Evolutionary conservation across 2,113 vertebrate genomes (phyloP).

Genomic region (Pelmatolapia mariae): DNA sequence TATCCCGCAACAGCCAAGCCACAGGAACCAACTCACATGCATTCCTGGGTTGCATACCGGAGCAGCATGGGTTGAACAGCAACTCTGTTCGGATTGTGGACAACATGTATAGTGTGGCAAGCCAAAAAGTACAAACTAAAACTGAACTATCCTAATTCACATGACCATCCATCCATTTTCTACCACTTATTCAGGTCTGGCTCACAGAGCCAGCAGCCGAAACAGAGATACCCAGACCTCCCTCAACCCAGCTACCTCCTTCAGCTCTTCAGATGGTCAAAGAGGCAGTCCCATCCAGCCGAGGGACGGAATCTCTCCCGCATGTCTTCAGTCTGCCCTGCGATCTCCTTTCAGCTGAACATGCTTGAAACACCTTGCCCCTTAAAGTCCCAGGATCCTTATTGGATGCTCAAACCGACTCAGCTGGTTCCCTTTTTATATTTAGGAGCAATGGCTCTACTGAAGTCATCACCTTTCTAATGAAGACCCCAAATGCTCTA

Average conservation of each 20-base stretch:
- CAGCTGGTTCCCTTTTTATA: neutral
- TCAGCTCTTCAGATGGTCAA: neutral
- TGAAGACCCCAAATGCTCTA: neutral
- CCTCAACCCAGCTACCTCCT: neutral
- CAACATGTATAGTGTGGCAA: neutral
- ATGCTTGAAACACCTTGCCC: neutral
- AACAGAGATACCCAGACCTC: neutral
- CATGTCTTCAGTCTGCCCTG: neutral
- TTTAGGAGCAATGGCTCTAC: neutral
- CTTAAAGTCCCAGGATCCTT: neutral
- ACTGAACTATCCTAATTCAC: neutral
- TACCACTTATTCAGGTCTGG: neutral
- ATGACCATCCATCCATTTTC: neutral
- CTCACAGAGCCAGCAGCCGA: neutral
- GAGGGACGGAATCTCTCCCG: neutral
- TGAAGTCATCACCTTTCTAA: neutral
- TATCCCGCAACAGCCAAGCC: constrained; percentile 23
- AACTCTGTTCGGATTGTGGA: neutral
- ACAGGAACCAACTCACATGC: constrained; percentile 34
- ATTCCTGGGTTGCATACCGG: constrained; percentile 43
- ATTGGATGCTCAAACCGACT: neutral
- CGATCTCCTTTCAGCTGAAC: neutral
- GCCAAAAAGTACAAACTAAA: neutral
- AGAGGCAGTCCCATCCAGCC: neutral
- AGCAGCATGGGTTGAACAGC: neutral